These are phyloP conservation scores for Hipposideros armiger DNA, from an alignment of 2,113 vertebrate species.

Conservation along the genomic window DNA sequence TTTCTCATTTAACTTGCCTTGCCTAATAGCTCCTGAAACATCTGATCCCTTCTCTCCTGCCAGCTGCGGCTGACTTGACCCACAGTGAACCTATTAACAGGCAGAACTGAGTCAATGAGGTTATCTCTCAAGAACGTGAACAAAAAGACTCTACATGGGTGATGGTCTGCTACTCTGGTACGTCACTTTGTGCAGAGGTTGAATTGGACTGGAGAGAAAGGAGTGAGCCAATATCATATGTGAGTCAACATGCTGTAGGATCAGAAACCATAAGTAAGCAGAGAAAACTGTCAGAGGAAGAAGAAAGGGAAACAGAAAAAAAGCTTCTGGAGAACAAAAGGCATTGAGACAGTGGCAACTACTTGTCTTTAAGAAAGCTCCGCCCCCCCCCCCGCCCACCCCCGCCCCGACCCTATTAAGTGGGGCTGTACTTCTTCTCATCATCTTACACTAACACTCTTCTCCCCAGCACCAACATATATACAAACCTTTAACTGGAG, in stretches of 20 bases:
- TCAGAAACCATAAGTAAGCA: not conserved
- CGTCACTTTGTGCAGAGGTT: not conserved
- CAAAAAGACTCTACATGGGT: not conserved
- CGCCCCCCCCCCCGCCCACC: too few species aligned
- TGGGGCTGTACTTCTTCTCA: not conserved
- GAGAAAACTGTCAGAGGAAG: not conserved
- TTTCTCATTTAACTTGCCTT: not conserved
- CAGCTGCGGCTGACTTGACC: not conserved
- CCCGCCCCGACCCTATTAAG: not conserved
- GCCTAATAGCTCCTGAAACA: not conserved
- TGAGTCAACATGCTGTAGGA: not conserved
- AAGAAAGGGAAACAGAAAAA: not conserved
- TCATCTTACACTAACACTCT: not conserved
- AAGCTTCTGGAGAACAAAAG: not conserved
- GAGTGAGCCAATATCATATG: not conserved
- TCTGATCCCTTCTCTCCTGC: not conserved
- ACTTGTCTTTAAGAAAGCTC: not conserved
- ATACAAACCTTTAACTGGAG: not conserved
- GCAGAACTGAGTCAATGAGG: not conserved
- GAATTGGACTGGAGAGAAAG: not conserved
- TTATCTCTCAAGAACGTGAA: not conserved
- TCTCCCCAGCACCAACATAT: not conserved
- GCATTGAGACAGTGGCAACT: not conserved
- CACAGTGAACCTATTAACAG: not conserved
- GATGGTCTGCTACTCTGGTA: not conserved